phyloP scores from a whole-genome alignment of 2,797 vertebrate species.

The Cyprinella venusta region DNA sequence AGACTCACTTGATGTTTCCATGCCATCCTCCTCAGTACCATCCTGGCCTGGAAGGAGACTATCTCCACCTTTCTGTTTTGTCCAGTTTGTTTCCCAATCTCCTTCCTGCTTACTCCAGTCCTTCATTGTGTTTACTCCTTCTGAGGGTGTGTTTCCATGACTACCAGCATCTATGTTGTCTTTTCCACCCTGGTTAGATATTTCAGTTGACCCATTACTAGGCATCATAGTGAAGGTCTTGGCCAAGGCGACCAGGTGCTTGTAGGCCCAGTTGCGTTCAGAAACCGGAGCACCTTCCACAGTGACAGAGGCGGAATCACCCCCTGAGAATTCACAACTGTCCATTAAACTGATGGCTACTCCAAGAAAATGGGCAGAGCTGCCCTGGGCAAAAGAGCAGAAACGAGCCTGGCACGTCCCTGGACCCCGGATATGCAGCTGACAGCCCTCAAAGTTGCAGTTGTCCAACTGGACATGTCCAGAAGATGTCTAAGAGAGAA shows the following conservation, averaged over 20 bases:
- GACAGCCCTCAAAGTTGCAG: conserved; percentile 90
- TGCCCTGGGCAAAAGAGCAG: conserved; percentile 90
- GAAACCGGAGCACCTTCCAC: conserved; percentile 86
- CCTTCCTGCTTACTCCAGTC: conserved; percentile 70
- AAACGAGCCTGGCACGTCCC: conserved; percentile 92
- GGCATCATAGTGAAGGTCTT: conserved; percentile 72
- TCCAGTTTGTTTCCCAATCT: conserved; percentile 69
- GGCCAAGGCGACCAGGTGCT: conserved; percentile 82
- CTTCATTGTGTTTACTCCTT: conserved; percentile 67
- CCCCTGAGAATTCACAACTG: conserved; percentile 91
- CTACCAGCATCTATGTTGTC: conserved; percentile 45
- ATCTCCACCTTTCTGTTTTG: conserved; percentile 61
- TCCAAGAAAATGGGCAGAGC: conserved; percentile 83
- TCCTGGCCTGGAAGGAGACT: conserved; percentile 68
- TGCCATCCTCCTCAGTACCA: conserved; percentile 69
- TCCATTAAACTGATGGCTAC: conserved; percentile 87
- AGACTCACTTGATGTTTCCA: conserved; percentile 71
- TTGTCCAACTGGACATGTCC: conserved; percentile 91
- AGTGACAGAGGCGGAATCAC: conserved; percentile 87
- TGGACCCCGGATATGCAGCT: conserved; percentile 87
- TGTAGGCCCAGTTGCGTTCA: conserved; percentile 91
- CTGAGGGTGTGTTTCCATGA: conserved; percentile 61
- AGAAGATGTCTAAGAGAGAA: conserved; percentile 81
- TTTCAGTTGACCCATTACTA: conserved; percentile 40
- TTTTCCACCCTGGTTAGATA: conserved; percentile 19